These are phyloP conservation scores for Chloropsis cyanopogon DNA, from an alignment of 2,113 vertebrate species.

Conservation along the genomic window DNA sequence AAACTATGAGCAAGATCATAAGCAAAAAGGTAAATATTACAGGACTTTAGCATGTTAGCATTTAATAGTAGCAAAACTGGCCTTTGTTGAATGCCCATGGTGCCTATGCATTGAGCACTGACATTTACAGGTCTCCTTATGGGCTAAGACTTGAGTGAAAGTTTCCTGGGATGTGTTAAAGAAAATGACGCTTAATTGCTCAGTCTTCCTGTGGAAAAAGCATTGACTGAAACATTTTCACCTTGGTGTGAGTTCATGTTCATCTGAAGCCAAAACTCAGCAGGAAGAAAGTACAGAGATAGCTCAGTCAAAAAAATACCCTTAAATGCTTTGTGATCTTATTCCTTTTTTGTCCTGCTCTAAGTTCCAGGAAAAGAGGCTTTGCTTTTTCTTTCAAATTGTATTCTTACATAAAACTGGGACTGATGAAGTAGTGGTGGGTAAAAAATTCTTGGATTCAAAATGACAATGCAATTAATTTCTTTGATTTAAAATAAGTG, in stretches of 20 bases:
- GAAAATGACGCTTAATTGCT: background rate
- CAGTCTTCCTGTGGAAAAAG: background rate
- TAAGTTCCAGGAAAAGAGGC: background rate
- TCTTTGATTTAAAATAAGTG: background rate
- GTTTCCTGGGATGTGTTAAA: background rate
- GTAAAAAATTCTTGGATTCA: background rate
- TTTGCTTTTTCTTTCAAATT: background rate
- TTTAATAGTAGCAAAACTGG: background rate
- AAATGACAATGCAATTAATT: background rate
- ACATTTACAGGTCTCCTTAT: background rate
- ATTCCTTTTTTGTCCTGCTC: background rate
- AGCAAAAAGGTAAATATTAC: background rate
- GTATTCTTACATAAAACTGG: background rate
- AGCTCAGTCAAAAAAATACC: background rate
- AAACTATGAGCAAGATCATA: background rate
- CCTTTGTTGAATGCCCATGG: background rate
- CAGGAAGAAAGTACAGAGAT: background rate
- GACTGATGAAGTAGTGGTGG: background rate
- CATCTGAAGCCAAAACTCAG: background rate
- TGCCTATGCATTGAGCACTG: background rate
- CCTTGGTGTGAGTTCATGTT: background rate
- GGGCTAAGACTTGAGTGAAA: background rate
- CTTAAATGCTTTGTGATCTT: background rate
- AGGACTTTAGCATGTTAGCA: background rate
- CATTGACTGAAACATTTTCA: background rate